Evolutionary conservation across 2,113 vertebrate species (phyloP), one percentile per base, ranked within the genome.

Genomic region (Anolis sagrei): DNA sequence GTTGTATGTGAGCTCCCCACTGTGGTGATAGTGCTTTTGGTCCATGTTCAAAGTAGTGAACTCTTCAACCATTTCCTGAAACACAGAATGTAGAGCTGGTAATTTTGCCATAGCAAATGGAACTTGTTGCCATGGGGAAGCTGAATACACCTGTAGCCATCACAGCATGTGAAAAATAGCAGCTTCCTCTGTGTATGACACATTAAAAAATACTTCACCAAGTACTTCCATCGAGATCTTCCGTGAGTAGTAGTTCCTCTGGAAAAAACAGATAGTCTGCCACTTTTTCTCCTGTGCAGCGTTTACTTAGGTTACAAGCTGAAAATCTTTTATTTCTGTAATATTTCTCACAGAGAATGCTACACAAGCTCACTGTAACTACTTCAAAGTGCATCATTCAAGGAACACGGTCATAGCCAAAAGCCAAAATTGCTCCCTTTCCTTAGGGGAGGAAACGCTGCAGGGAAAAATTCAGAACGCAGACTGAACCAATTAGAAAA

Each of bases 251-350:
- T 27, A 29, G 3, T 3, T 61, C 27, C 54, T n/a, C 58, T 39
- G 8, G 14, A 79, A 8, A 79, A 79, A 64, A 8, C 1, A 5
- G 62, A 34, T 18, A 79, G 23, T 39, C 25, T 29, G 23, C 2
- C 32, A 4, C 58, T 16, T 44, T 39, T 29, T 44, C 36, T 66
- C 18, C 39, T 64, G 77, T 79, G 58, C 34, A 44, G 10, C 36
- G n/a, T 32, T 73, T 80, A 36, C 36, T 44, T 66, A 18, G 39
- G 64, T 25, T 2, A 49, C 29, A 69, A 81, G 18, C 27, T 27
- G 36, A 27, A 81, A 69, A n/a, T 39, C 39, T n/a, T 49, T 84
- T 66, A 84, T 76, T 64, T 68, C 73, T 84, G 39, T 61, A 10
- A 23, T 76, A 66, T 82, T 66, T 61, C 6, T 76, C 44, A 7